Evolutionary conservation across 2,797 vertebrate genomes (phyloP).

Genomic region (Pelobates cultripes): DNA sequence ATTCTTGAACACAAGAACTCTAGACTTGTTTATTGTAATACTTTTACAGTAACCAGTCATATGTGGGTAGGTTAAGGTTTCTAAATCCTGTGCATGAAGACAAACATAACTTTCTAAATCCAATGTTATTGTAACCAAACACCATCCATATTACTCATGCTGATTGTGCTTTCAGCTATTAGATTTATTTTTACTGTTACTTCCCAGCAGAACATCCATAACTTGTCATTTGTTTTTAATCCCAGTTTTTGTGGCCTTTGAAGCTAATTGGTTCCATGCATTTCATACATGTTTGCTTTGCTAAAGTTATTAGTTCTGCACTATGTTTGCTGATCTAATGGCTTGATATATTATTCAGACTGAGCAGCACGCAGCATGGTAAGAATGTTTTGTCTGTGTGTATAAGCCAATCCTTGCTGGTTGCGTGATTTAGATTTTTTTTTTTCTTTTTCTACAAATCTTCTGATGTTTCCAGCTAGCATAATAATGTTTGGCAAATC

Average conservation of each 20-base stretch:
- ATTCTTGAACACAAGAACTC: too few species aligned
- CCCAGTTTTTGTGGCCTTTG: slow-evolving; percentile 1
- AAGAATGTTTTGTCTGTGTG: slow-evolving; percentile 15
- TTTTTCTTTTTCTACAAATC: not conserved
- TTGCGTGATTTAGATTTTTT: not conserved
- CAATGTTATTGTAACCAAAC: not conserved
- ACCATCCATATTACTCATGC: not conserved
- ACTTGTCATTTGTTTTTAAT: slow-evolving; percentile 23
- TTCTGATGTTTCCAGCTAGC: not conserved
- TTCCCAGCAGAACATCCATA: not conserved
- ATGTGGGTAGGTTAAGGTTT: too few species aligned
- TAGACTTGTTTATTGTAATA: too few species aligned
- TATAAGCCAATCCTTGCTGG: not conserved
- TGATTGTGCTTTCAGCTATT: slow-evolving; percentile 2
- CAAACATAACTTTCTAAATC: not conserved
- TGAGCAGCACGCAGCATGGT: not conserved
- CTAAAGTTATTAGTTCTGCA: slow-evolving; percentile 69
- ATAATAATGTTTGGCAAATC: not conserved
- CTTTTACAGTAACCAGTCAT: too few species aligned
- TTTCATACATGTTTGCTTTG: slow-evolving; percentile 62
- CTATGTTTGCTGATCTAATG: slow-evolving; percentile 62
- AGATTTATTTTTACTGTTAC: slow-evolving; percentile 37
- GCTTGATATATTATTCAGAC: slow-evolving; percentile 59
- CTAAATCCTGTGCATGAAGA: too few species aligned
- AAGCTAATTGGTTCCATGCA: slow-evolving; percentile 69